Conservation (phyloP, 2,888 invertebrate species). For the Fissipunctia ypsillon region DNA sequence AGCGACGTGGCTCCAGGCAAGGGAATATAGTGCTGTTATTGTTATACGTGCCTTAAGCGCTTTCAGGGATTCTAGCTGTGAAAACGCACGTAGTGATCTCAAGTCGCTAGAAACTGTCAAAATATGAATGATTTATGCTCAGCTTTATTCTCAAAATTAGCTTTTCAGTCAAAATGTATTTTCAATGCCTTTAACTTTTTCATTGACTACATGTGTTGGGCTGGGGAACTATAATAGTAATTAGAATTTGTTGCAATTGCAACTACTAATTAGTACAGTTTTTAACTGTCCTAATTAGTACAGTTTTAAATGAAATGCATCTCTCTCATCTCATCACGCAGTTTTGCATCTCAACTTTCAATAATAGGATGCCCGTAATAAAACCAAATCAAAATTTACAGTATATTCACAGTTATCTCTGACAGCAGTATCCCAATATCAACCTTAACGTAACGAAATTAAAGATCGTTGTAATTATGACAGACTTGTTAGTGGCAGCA, state of each 20-base stretch:
- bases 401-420: too few species aligned
- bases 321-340: too few species aligned
- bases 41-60: slow-evolving; percentile 33
- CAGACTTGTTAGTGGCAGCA: too few species aligned
- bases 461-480: too few species aligned
- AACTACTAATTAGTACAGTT: too few species aligned
- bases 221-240: background rate
- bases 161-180: background rate
- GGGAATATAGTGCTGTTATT: slow-evolving; percentile 33
- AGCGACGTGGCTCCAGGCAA: slow-evolving; percentile 54
- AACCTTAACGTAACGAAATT: too few species aligned
- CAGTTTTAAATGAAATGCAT: too few species aligned
- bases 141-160: background rate
- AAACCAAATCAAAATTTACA: too few species aligned
- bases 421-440: too few species aligned
- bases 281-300: too few species aligned
- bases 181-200: background rate
- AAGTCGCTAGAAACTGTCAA: background rate
- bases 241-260: background rate
- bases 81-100: background rate
- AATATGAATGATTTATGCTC: background rate
- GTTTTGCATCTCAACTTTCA: too few species aligned
- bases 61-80: slow-evolving; percentile 4
- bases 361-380: too few species aligned
- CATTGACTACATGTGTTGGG: background rate